Conservation (phyloP, 2,797 vertebrate species). For the Acanthurus lineatus region DNA sequence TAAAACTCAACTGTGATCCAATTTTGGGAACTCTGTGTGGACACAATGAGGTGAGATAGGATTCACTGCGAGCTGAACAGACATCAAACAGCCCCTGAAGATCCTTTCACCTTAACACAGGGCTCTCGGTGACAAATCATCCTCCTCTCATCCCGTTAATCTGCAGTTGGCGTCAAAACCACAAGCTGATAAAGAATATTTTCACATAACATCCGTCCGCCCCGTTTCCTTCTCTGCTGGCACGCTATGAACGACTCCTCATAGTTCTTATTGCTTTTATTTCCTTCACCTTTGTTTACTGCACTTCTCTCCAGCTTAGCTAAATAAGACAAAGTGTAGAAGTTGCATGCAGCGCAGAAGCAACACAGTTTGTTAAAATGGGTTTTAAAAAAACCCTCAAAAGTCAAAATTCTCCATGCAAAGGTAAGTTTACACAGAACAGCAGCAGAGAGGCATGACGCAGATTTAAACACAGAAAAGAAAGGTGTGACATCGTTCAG, state of each 20-base stretch:
- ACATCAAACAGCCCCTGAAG: slow-evolving; percentile 68
- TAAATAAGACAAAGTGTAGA: slow-evolving; percentile 5
- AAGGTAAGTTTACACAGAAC: background rate
- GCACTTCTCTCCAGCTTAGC: background rate
- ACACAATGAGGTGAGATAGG: slow-evolving; percentile 64
- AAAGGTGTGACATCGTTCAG: too few species aligned
- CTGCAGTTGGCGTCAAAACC: slow-evolving; percentile 51
- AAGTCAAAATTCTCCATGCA: background rate
- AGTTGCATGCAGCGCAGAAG: background rate
- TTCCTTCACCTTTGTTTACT: slow-evolving; percentile 25
- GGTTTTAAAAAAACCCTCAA: background rate
- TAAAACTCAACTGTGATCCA: slow-evolving; percentile 68
- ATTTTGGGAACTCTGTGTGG: slow-evolving; percentile 61
- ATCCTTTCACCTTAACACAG: slow-evolving; percentile 60
- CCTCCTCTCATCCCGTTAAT: slow-evolving; percentile 58
- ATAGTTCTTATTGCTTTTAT: slow-evolving; percentile 36
- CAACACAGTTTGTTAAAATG: background rate
- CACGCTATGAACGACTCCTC: background rate
- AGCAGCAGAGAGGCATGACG: background rate
- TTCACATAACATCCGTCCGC: slow-evolving; percentile 40
- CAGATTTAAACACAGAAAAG: too few species aligned
- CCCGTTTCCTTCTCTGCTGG: slow-evolving; percentile 19
- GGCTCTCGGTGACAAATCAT: slow-evolving; percentile 59
- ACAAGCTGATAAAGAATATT: slow-evolving; percentile 57
- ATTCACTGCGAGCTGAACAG: slow-evolving; percentile 59